Evolutionary conservation across 2,113 vertebrate species (phyloP).

Genomic region (Progne subis): DNA sequence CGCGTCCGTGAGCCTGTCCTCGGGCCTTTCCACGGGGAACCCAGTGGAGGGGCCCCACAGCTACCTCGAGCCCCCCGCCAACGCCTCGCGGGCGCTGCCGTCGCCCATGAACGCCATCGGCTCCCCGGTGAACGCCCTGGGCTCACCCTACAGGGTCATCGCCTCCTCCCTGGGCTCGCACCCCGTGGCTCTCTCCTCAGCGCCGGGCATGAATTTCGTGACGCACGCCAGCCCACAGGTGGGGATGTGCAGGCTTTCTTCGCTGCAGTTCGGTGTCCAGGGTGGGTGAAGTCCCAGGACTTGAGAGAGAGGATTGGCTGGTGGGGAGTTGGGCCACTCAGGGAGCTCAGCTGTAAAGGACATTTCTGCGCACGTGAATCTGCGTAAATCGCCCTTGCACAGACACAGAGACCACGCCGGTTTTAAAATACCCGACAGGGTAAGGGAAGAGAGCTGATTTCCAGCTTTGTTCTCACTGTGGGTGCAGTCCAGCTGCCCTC

Average conservation of each 20-base stretch:
- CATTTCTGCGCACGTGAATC: background rate
- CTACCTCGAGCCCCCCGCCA: constrained; percentile 65
- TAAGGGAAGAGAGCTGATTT: background rate
- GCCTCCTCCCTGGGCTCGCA: constrained; percentile 68
- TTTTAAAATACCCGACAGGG: background rate
- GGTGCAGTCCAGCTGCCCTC: background rate
- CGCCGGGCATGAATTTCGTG: constrained; percentile 66
- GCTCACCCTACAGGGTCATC: constrained; percentile 71
- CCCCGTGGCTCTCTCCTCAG: constrained; percentile 58
- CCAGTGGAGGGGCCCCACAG: constrained; percentile 53
- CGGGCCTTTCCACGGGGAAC: constrained; percentile 56
- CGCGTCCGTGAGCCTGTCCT: constrained; percentile 48
- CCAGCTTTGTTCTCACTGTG: background rate
- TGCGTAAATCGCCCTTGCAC: background rate
- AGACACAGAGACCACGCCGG: too few relatives aligned
- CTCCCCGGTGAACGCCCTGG: constrained; percentile 41
- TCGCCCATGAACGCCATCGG: constrained; percentile 56
- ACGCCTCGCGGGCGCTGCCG: constrained; percentile 20
- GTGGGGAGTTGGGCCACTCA: background rate
- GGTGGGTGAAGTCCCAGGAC: accelerated
- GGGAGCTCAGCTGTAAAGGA: background rate
- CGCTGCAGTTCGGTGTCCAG: accelerated
- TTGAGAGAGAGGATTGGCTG: background rate
- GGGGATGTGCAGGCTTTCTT: background rate
- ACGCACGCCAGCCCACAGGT: constrained; percentile 70